Evolutionary conservation across 2,888 invertebrate genomes (phyloP).

Genomic region (Tiliacea aurago): DNA sequence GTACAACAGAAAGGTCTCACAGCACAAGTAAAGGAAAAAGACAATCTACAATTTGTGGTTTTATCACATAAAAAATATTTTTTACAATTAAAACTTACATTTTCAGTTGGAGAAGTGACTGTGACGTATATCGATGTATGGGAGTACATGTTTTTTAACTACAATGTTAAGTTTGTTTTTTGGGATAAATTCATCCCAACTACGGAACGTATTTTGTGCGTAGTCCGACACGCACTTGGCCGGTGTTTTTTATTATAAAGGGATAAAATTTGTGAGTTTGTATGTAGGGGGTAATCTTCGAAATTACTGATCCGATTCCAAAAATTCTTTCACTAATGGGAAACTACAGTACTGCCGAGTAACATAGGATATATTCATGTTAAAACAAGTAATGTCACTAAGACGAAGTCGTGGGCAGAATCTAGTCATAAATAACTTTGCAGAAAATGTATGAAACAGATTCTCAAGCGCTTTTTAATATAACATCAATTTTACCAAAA

Average conservation of each 20-base stretch:
- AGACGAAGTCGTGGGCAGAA: not conserved
- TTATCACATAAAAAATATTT: too few relatives aligned
- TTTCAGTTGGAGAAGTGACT: too few relatives aligned
- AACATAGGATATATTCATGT: not conserved
- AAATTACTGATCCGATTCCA: not conserved
- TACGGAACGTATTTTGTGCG: too few relatives aligned
- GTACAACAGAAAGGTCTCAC: too few relatives aligned
- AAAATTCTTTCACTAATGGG: not conserved
- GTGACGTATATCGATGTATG: too few relatives aligned
- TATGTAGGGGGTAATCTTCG: not conserved
- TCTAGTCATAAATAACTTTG: not conserved
- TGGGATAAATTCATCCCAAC: too few relatives aligned
- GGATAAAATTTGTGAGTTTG: not conserved
- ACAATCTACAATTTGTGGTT: too few relatives aligned
- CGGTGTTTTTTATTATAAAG: not conserved
- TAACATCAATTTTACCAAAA: conserved; percentile 37
- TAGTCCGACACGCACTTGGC: too few relatives aligned
- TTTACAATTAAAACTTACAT: too few relatives aligned
- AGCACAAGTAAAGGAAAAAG: too few relatives aligned
- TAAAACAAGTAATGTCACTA: not conserved
- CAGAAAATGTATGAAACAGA: not conserved
- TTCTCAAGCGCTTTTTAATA: conserved; percentile 54
- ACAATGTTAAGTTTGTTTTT: too few relatives aligned
- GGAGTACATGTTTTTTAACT: too few relatives aligned
- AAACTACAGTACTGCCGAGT: not conserved